These are phyloP conservation scores for Deilephila elpenor DNA, from an alignment of 2,888 invertebrate species.

Conservation along the genomic window DNA sequence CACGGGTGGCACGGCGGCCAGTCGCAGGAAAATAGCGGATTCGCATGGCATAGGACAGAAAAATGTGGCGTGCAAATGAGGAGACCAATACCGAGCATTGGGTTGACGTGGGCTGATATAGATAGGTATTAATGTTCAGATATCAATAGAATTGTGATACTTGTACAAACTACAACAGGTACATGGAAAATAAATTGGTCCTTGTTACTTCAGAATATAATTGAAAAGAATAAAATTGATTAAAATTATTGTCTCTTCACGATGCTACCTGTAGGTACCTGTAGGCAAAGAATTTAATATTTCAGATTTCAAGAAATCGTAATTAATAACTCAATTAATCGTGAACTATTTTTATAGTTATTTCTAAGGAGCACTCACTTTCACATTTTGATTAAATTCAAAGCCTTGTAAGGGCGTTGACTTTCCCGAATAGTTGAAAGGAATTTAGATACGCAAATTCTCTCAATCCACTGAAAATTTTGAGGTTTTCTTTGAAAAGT, in stretches of 20 bases:
- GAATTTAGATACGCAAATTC: neutral
- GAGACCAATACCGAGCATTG: no score
- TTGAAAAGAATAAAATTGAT: no score
- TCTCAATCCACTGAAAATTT: neutral
- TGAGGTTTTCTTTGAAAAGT: neutral
- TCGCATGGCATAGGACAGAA: no score
- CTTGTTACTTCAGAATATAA: no score
- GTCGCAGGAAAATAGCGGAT: no score
- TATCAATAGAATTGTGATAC: no score
- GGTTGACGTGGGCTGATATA: no score
- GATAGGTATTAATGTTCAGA: no score
- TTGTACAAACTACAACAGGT: no score
- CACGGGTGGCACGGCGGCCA: no score
- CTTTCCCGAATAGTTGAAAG: neutral
- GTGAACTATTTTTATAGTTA: neutral
- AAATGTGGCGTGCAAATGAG: no score
- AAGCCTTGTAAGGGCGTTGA: neutral
- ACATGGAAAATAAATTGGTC: no score
- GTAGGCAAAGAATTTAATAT: neutral
- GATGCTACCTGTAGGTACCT: neutral
- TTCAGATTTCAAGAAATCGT: neutral
- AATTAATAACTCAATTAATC: neutral
- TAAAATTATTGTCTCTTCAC: neutral
- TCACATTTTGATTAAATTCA: slow-evolving; percentile 4
- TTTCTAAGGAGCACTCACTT: neutral